These are phyloP conservation scores for Spialia ferax DNA, from an alignment of 2,888 invertebrate species.

Conservation along the genomic window DNA sequence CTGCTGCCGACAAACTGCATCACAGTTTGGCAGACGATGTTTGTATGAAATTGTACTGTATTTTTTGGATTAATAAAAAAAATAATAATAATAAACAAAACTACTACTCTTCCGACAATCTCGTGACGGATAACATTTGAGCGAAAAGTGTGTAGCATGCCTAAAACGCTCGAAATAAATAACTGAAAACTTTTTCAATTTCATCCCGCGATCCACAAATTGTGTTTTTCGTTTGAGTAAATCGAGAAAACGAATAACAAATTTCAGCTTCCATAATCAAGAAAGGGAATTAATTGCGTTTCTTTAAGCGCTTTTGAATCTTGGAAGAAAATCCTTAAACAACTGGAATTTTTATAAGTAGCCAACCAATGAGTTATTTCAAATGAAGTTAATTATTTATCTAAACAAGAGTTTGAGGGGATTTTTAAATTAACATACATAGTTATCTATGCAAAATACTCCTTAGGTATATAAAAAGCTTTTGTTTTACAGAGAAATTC, in stretches of 20 bases:
- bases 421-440: neutral
- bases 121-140: neutral
- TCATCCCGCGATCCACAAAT: slow-evolving; percentile 80
- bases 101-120: neutral
- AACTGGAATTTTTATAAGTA: slow-evolving; percentile 43
- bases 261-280: slow-evolving; percentile 73
- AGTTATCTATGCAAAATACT: neutral
- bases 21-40: no score
- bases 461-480: slow-evolving; percentile 30
- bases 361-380: neutral
- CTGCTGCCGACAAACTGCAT: no score
- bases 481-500: slow-evolving; percentile 25
- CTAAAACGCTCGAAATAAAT: slow-evolving; percentile 77
- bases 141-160: slow-evolving; percentile 6
- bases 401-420: neutral
- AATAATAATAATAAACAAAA: no score
- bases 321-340: slow-evolving; percentile 42
- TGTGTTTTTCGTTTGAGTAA: slow-evolving; percentile 83
- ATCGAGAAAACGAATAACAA: slow-evolving; percentile 82
- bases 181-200: slow-evolving; percentile 85
- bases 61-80: no score
- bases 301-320: slow-evolving; percentile 49
- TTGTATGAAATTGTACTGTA: no score
- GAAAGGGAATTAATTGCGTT: slow-evolving; percentile 70
- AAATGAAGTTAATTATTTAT: slow-evolving; percentile 9